Conservation (phyloP, 2,797 vertebrate genomes). For the Rhincodon typus region DNA sequence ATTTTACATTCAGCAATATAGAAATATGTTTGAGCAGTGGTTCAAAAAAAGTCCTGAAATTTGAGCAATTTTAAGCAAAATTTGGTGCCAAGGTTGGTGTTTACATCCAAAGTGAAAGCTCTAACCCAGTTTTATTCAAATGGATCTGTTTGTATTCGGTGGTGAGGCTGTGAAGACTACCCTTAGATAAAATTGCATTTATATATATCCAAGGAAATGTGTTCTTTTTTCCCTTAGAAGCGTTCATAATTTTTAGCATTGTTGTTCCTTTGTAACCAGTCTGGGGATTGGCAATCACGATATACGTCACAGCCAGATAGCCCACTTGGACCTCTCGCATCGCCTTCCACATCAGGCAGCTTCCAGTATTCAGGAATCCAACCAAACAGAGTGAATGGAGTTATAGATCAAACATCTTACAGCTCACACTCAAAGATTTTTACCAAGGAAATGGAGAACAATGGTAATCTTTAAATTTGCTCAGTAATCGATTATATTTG, state of each 20-base stretch:
- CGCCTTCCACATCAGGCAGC: slow-evolving; percentile 52
- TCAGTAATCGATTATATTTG: not conserved
- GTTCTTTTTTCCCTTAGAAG: not conserved
- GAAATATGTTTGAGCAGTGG: not conserved
- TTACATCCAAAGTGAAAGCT: not conserved
- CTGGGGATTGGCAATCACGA: slow-evolving; percentile 49
- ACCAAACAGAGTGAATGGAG: slow-evolving; percentile 33
- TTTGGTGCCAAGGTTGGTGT: not conserved
- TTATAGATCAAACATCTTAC: slow-evolving; percentile 13
- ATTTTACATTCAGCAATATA: not conserved
- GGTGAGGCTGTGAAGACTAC: too few species aligned
- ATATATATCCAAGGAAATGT: not conserved
- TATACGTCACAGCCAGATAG: slow-evolving; percentile 56
- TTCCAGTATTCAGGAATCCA: slow-evolving; percentile 52
- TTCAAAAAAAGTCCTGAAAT: not conserved
- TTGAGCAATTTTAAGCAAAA: not conserved
- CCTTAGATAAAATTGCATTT: too few species aligned
- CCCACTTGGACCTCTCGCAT: slow-evolving; percentile 47
- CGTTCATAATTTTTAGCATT: not conserved
- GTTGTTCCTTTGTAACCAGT: slow-evolving; percentile 45
- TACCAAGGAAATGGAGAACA: slow-evolving; percentile 39
- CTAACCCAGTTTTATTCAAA: not conserved
- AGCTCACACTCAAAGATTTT: slow-evolving; percentile 48
- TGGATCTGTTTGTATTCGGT: too few species aligned
- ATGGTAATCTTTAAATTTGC: slow-evolving; percentile 37